Percentiles rank a stretch among this genome's conserved stretches.
These are phyloP conservation scores for Nymphalis c-album DNA, from an alignment of 2,888 invertebrate species.

Conservation along the genomic window DNA sequence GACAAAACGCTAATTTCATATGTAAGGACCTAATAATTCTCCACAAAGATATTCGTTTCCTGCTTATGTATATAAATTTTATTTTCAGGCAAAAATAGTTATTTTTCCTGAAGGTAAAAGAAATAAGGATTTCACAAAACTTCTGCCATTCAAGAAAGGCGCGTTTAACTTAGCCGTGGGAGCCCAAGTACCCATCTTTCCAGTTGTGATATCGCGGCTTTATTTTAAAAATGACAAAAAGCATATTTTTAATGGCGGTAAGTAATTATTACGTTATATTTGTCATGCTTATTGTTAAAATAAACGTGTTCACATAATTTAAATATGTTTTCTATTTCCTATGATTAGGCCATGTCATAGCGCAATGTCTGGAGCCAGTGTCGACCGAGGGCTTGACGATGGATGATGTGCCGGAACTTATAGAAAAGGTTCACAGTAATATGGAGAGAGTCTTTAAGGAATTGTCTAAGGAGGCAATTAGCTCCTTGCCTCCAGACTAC, in stretches of 20 bases:
- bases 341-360: conserved; percentile 76
- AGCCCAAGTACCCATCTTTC: conserved; percentile 85
- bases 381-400: conserved; percentile 73
- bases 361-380: conserved; percentile 78
- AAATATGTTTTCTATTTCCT: neutral
- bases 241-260: conserved; percentile 78
- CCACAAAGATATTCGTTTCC: too few relatives aligned
- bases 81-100: conserved; percentile 83
- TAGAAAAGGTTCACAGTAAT: conserved; percentile 65
- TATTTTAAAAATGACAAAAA: conserved; percentile 78
- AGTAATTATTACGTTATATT: conserved; percentile 19
- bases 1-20: too few relatives aligned
- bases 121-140: conserved; percentile 69
- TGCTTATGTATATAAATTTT: too few relatives aligned
- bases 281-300: too few relatives aligned
- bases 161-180: conserved; percentile 84
- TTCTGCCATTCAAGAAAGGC: conserved; percentile 87
- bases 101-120: conserved; percentile 88
- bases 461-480: conserved; percentile 72
- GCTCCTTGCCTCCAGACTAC: conserved; percentile 70
- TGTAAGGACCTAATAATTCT: too few relatives aligned
- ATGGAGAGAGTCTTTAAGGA: conserved; percentile 78
- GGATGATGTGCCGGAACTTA: conserved; percentile 76
- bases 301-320: neutral
- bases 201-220: conserved; percentile 86